Base-by-base conservation (phyloP, 2,113 vertebrate species). In the Uropsilus gracilis region DNA sequence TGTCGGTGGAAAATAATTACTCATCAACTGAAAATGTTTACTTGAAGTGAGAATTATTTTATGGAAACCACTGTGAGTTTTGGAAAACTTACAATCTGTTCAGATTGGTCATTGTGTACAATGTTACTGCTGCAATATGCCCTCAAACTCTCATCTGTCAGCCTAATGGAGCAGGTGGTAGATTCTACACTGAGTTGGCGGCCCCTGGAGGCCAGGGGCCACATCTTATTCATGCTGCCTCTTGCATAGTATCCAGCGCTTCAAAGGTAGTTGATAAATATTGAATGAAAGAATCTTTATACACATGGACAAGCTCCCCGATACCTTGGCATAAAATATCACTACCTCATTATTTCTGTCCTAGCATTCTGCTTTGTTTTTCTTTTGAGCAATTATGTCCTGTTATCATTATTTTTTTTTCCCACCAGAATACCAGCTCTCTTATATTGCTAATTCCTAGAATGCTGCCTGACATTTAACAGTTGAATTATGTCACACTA, bases 1-100 rank as follows among this genome's bases (percentile, higher is more conserved):
- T 89, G 91, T 85, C 34, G 0, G 89, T 82, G 76, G 94, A 96
- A 96, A 97, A 97, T 13, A 97, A 80, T 96, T 93, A 96, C 94
- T 96, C 91, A 96, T 71, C 84, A 93, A 84, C 37, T 73, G 94
- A 96, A 97, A 97, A 96, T 97, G 96, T 97, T 97, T 96, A 69
- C 94, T 94, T 85, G 71, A 97, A 97, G 66, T 82, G 86, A 95
- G 91, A 95, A 82, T 96, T 94, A 97, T 97, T 97, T 97, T 96
- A 97, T 85, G 93, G 96, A 96, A 96, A 93, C 87, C 90, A 89
- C 86, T 91, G 77, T 88, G 84, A 93, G 81, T 80, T 95, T 96
- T 94, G 80, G 96, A 96, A 96, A 85, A 94, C 80, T 96, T 94
- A 87, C 91, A 94, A 90, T 97, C 95, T 97, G 96, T 75, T 96